A percentile compares a stretch with the other conserved stretches of the same genome.
Evolutionary conservation across 2,113 vertebrate species (phyloP).

Genomic region (Carassius auratus): DNA sequence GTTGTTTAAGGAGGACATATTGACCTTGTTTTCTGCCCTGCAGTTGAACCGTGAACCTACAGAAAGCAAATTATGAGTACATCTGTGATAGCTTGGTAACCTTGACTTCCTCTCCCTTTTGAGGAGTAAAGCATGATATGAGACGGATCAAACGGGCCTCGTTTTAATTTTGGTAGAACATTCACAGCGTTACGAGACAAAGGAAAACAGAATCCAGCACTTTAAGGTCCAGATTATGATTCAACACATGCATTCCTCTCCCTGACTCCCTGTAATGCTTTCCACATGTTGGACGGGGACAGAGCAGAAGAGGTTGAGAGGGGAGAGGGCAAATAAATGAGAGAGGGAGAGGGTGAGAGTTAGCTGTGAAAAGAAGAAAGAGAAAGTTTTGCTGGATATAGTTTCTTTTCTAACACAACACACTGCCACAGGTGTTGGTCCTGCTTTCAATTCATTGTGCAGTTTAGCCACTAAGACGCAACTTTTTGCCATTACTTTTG

Average conservation of each 20-base stretch:
- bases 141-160: constrained; percentile 66
- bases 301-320: constrained; percentile 57
- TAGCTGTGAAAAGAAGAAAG: constrained; percentile 39
- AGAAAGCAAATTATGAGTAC: constrained; percentile 27
- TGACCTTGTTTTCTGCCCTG: constrained; percentile 10
- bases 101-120: constrained; percentile 61
- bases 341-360: constrained; percentile 2
- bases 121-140: constrained; percentile 69
- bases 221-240: constrained; percentile 74
- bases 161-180: constrained; percentile 74
- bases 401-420: constrained; percentile 37
- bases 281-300: constrained; percentile 74
- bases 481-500: neutral
- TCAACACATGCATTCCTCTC: constrained; percentile 76
- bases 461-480: constrained; percentile 42
- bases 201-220: constrained; percentile 67
- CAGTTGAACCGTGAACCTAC: constrained; percentile 39
- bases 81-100: constrained; percentile 57
- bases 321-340: constrained; percentile 38
- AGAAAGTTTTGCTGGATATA: constrained; percentile 41
- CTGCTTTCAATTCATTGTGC: constrained; percentile 31
- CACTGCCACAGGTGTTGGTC: constrained; percentile 46
- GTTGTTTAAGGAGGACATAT: constrained; percentile 19
- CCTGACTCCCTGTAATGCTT: constrained; percentile 74
- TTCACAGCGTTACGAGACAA: constrained; percentile 72